Evolutionary conservation across 2,888 invertebrate species (phyloP).

Genomic region (Troilus luridus): DNA sequence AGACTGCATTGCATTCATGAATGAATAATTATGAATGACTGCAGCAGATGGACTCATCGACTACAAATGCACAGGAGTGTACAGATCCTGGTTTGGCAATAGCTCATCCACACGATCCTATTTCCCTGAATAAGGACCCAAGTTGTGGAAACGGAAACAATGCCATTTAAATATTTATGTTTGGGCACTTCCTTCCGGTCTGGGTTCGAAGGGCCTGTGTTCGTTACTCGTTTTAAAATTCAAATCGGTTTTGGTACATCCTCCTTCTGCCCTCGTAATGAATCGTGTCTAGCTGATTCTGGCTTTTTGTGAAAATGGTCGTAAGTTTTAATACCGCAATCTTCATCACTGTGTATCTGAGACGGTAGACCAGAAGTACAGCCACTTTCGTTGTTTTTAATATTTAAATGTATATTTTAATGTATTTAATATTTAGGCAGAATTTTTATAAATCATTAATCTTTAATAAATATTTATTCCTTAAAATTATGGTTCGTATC

Average conservation of each 20-base stretch:
- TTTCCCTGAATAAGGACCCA: background rate
- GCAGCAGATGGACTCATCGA: background rate
- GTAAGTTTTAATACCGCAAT: too few relatives aligned
- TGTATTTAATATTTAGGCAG: too few relatives aligned
- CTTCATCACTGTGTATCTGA: too few relatives aligned
- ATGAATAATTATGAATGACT: background rate
- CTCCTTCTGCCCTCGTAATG: background rate
- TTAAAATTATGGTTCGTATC: too few relatives aligned
- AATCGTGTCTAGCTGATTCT: background rate
- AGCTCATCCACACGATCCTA: background rate
- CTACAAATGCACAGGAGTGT: background rate
- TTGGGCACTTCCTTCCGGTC: background rate
- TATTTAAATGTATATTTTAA: too few relatives aligned
- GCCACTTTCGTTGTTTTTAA: too few relatives aligned
- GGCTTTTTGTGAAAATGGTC: too few relatives aligned
- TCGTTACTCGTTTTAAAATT: background rate
- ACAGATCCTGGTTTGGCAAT: background rate
- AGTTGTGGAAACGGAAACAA: constrained; percentile 24
- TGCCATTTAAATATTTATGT: constrained; percentile 38
- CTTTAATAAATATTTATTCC: too few relatives aligned
- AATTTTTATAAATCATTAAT: too few relatives aligned
- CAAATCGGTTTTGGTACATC: constrained; percentile 8
- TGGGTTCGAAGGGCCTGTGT: background rate
- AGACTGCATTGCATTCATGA: background rate
- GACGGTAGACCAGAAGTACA: too few relatives aligned